A percentile compares a stretch with the other conserved stretches of the same genome.
phyloP scores from a whole-genome alignment of 2,797 vertebrate genomes.

The Hydrolagus colliei region DNA sequence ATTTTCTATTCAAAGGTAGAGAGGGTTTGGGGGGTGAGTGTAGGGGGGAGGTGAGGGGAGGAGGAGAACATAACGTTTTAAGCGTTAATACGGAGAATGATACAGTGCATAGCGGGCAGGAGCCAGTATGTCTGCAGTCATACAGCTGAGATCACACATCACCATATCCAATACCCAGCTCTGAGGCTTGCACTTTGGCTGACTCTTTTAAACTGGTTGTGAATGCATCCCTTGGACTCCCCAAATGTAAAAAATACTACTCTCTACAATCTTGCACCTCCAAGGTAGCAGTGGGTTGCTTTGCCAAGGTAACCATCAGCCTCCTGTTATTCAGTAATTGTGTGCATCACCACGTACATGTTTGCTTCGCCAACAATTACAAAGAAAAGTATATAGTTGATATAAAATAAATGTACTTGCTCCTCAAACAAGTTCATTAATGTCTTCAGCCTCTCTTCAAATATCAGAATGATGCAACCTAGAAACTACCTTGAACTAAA shows the following conservation, averaged over 20 bases:
- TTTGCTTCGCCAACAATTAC: conserved; percentile 24
- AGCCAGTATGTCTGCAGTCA: conserved; percentile 55
- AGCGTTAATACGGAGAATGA: conserved; percentile 30
- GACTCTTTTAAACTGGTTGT: conserved; percentile 50
- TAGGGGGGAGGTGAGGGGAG: background rate
- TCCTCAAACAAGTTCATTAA: background rate
- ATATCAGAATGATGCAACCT: background rate
- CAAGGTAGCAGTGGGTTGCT: conserved; percentile 46
- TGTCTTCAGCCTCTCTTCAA: background rate
- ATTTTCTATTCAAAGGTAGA: no score
- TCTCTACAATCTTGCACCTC: conserved; percentile 50
- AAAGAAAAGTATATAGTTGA: conserved; percentile 30
- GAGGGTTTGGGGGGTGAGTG: no score
- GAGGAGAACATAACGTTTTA: background rate
- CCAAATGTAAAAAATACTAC: conserved; percentile 54
- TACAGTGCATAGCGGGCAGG: conserved; percentile 42
- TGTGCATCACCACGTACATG: background rate
- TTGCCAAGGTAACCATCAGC: conserved; percentile 57
- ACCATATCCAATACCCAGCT: conserved; percentile 50
- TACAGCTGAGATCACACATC: conserved; percentile 49
- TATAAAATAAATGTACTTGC: conserved; percentile 13
- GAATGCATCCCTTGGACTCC: conserved; percentile 43
- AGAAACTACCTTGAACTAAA: background rate
- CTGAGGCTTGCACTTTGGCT: conserved; percentile 63
- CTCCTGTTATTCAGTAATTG: background rate